Percentiles rank a stretch among this genome's conserved stretches.
Evolutionary conservation across 2,888 invertebrate genomes (phyloP).

Genomic region (Noctua janthina): DNA sequence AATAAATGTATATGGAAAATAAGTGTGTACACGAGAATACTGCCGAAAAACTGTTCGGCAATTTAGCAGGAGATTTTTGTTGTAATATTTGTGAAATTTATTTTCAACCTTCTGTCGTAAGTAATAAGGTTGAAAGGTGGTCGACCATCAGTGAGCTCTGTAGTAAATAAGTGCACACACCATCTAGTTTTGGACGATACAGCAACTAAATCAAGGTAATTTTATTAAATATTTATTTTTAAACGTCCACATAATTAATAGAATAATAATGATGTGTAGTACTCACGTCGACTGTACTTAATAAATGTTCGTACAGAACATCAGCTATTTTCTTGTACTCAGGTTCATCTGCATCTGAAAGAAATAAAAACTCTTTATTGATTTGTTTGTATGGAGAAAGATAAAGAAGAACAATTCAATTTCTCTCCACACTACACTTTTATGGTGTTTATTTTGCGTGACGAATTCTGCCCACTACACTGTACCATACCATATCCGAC

Average conservation of each 20-base stretch:
- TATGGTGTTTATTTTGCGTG: neutral
- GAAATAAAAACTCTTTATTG: slow-evolving; percentile 10
- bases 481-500: neutral
- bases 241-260: too few relatives aligned
- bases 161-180: neutral
- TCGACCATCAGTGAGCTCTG: too few relatives aligned
- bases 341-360: slow-evolving; percentile 83
- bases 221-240: neutral
- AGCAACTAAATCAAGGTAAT: neutral
- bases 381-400: neutral
- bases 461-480: neutral
- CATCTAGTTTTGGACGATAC: neutral
- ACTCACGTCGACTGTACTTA: slow-evolving; percentile 85
- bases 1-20: neutral
- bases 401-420: neutral
- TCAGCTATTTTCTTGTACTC: slow-evolving; percentile 86
- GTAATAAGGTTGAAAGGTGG: too few relatives aligned
- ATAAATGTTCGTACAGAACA: slow-evolving; percentile 81
- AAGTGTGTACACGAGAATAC: too few relatives aligned
- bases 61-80: too few relatives aligned
- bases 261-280: neutral
- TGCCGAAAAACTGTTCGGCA: too few relatives aligned
- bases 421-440: too few relatives aligned
- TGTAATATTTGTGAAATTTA: too few relatives aligned
- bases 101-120: too few relatives aligned